A percentile compares a stretch with the other conserved stretches of the same genome.
phyloP scores from a whole-genome alignment of 2,113 vertebrate species.

The Dromiciops gliroides region DNA sequence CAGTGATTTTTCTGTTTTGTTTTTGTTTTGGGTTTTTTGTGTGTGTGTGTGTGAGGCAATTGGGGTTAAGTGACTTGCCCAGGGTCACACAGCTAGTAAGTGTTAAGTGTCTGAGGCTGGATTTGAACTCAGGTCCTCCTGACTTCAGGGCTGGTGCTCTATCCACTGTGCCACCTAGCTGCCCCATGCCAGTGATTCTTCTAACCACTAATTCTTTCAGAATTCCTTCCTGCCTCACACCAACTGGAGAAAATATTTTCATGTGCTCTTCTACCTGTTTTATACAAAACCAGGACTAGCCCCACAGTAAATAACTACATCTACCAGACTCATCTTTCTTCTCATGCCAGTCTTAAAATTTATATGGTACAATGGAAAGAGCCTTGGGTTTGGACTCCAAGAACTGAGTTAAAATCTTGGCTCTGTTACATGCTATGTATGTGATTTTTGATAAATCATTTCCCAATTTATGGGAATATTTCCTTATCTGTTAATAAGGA shows the following conservation, averaged over 20 bases:
- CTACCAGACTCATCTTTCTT: not conserved
- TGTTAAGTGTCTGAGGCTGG: too few relatives aligned
- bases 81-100: too few relatives aligned
- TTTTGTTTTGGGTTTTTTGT: too few relatives aligned
- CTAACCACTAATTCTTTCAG: not conserved
- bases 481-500: not conserved
- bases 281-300: not conserved
- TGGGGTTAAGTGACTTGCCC: too few relatives aligned
- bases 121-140: too few relatives aligned
- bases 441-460: not conserved
- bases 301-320: fast-evolving
- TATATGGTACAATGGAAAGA: not conserved
- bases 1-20: too few relatives aligned
- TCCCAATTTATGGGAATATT: not conserved
- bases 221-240: not conserved
- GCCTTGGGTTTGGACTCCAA: not conserved
- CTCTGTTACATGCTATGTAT: not conserved
- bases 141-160: too few relatives aligned
- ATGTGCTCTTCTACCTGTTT: not conserved
- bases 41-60: too few relatives aligned
- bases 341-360: not conserved
- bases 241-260: not conserved
- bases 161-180: too few relatives aligned
- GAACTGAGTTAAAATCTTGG: not conserved
- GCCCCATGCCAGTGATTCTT: too few relatives aligned